Base-by-base conservation (phyloP, 2,888 invertebrate genomes). In the Cancer borealis region DNA sequence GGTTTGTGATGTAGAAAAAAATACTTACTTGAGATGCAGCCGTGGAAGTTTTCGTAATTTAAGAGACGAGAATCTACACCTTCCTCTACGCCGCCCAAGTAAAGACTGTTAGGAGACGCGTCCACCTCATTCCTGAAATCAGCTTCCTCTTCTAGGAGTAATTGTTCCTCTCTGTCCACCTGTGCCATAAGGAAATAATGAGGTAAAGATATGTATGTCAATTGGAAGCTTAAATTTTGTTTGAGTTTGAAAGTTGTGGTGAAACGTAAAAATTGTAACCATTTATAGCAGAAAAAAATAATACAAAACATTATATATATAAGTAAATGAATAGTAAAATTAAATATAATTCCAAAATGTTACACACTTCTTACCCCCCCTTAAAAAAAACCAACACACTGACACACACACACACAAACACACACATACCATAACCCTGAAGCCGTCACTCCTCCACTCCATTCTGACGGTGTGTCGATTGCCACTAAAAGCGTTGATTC, bases 1-100 rank as follows among this genome's bases (percentile, higher is more conserved):
- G 49, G 49, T 49, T 60, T 3, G 21, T 0, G 47, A 30, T 79
- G 10, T 39, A 39, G 39, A 49, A 14, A n/a, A 30, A 46, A 10
- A 14, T 46, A 84, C 94, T 92, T 26, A 94, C 94, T 94, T 12
- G 94, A 94, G 4, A 94, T 94, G 12, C 94, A 94, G 46, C 94
- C 94, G 30, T 94, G 92, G 92, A 94, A 94, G 47, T 60, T 90
- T 2, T 90, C 66, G 47, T 92, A 94, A 10, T 87, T 45, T 2
- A 12, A 21, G 60, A 94, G 39, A 26, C 94, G 92, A 39, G 46
- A 39, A 87, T 94, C 94, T 17, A 92, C 45, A 26, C 90, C 92
- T 3, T 30, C 73, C 47, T 94, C 91, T 0, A 92, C 12, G n/a
- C 94, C 94, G 6, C 94, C 94, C 5, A 94, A 54, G 91, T 92